phyloP scores from a whole-genome alignment of 2,797 vertebrate genomes.

The Chaetophractus vellerosus region DNA sequence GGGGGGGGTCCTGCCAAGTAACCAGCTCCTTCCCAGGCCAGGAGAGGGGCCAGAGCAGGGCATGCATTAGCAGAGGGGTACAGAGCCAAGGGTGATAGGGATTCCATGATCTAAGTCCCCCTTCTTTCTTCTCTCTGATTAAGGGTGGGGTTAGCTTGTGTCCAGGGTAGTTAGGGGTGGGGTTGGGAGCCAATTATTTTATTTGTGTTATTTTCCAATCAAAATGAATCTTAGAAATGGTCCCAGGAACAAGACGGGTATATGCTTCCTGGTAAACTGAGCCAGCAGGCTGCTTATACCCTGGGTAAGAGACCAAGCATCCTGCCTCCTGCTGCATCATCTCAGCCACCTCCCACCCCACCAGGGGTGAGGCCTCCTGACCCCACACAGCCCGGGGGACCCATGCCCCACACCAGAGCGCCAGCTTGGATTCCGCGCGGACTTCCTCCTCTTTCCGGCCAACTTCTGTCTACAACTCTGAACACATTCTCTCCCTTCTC shows the following conservation, averaged over 20 bases:
- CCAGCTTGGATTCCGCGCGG: not conserved
- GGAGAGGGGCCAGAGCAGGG: not conserved
- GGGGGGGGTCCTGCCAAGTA: not conserved
- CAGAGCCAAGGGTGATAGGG: accelerated
- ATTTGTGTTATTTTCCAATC: constrained; percentile 7
- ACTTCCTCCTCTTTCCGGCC: no score
- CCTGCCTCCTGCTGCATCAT: no score
- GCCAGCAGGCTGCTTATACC: not conserved
- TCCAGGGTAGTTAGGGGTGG: not conserved
- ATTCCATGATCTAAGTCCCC: not conserved
- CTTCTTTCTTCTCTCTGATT: not conserved
- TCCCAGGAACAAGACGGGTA: not conserved
- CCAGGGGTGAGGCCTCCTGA: not conserved
- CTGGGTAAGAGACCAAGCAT: not conserved
- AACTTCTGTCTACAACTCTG: not conserved
- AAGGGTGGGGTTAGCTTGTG: not conserved
- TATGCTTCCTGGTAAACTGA: not conserved
- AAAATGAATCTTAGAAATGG: not conserved
- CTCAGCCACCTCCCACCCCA: not conserved
- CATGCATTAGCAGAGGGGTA: not conserved
- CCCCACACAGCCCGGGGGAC: not conserved
- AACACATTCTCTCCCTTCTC: not conserved
- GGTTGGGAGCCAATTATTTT: not conserved
- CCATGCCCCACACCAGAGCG: accelerated
- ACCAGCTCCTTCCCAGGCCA: not conserved